Base-by-base conservation (phyloP, 1,140 invertebrate species). In the Pseudomyrmex sp. region DNA sequence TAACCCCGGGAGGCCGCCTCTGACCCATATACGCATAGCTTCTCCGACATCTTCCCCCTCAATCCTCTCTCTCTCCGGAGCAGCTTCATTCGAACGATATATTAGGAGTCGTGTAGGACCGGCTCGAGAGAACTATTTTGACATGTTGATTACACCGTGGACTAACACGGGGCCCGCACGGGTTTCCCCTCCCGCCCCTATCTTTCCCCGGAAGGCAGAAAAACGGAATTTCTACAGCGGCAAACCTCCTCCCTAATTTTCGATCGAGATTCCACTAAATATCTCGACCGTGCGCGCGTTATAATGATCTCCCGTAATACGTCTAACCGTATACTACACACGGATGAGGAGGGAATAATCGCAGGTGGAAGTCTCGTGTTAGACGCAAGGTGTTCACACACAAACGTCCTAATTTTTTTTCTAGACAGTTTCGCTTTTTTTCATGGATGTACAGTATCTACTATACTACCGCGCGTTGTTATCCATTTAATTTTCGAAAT, bases 141-240 rank as follows among this genome's bases (percentile, higher is more conserved):
- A 89, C 88, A 83, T 87, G 87, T 89, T 89, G 87, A 89, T 89
- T 89, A 85, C 66, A 89, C 52, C 66, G 76, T 62, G 59, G 69
- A 54, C 52, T 48, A 56, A 56, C 72, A 12, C 18, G 20, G 66
- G 52, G 20, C 59, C 50, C 50, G 50, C 35, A 35, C 35, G 50
- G 13, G 12, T 23, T 72, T 48, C 65, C 46, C 59, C 61, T 7
- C 35, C 35, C 35, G 35, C 5, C 35, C 5, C 35, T 1, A 35
- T 35, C 35, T 72, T 86, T 86, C 66, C 61, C 44, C 54, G 70
- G 75, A 86, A 80, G 70, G 56, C 46, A 75, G 70, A 87, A 89
- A 89, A 77, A 83, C 69, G 52, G 66, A 70, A 87, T 85, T 85
- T 56, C 65, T 76, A 70, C 56, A 76, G 26, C 69, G 20, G 46